Base-by-base conservation (phyloP, 1,140 invertebrate genomes). In the Papilio aristodemus region DNA sequence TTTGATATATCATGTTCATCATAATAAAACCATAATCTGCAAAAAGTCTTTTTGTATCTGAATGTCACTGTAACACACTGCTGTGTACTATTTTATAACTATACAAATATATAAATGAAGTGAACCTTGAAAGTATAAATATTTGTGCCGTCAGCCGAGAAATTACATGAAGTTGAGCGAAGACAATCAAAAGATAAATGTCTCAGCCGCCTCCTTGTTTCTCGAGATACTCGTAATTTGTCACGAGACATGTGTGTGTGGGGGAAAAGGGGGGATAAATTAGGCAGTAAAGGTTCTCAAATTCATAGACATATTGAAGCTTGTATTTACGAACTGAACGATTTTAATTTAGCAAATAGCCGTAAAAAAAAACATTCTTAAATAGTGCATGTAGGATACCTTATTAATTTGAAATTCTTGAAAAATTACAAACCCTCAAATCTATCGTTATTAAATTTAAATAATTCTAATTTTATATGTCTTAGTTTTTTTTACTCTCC, bases 171-270 rank as follows among this genome's bases (percentile, higher is more conserved):
- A 22, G 22, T 50, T 50, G 17, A 50, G 46, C 46, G 19, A 22
- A 50, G 46, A 50, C 46, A 50, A 50, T 50, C 46, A 50, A 50
- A 50, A 50, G 46, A 50, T 50, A 50, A 50, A 50, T 50, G 46
- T 50, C 17, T 17, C 43, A 17, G 43, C 43, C 43, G 17, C 46
- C 46, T 14, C 46, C 46, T 22, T 50, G 46, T 50, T 10, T 50
- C 46, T 22, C 17, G 17, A 22, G 46, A 50, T 50, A 50, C 17
- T 22, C 19, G 46, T 22, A 50, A 50, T 50, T 50, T 50, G 46
- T 50, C 46, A 50, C 22, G 9, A 11, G 17, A 50, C 46, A 50
- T 50, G 38, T 39, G 10, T 19, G 46, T 32, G 27, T 32, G 27
- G 27, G 27, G 27, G 27, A 32, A 6, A 3, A 22, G 14, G 46